Evolutionary conservation across 1,140 invertebrate genomes (phyloP), one percentile per base, ranked within the genome.

Genomic region (Cepaea nemoralis): DNA sequence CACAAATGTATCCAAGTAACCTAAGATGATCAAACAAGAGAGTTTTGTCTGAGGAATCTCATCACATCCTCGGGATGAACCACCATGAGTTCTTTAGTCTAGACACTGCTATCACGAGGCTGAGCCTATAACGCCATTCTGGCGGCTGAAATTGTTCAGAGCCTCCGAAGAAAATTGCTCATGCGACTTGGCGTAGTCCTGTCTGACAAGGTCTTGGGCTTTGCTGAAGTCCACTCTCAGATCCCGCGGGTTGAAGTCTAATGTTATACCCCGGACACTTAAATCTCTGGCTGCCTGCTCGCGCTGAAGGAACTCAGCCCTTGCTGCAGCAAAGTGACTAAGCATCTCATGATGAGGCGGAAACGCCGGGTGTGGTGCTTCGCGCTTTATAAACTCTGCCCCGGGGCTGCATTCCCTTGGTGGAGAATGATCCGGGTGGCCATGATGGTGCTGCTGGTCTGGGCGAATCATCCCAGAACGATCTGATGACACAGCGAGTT

Each of bases 151-250:
- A n/a, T n/a, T 70, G 42, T 10, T 55, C 35, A 80, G 40, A 14
- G 67, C 35, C 42, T 80, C 67, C 19, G 55, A 31, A 35, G 78
- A 50, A 33, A 80, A 80, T 27, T 50, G 67, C 22, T 80, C 78
- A 37, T 71, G 78, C 1, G n/a, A 42, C 39, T 70, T 73, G 42
- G 67, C 24, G n/a, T 12, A 73, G n/a, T 80, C 78, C 45, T 80
- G 78, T 22, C 45, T 71, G 67, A 55, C 69, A 31, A 80, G 48
- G n/a, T 80, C 78, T 16, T 80, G 78, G 37, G 78, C 78, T 73
- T 80, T 80, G 78, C 45, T 50, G 39, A 71, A 80, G 45, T 80
- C 78, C n/a, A 80, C 69, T 39, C 78, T 66, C 6, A 71, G 39
- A 73, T 80, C 67, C 0, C 42, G 67, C 10, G 12, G 75, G 24